A percentile compares a stretch with the other conserved stretches of the same genome.
phyloP scores from a whole-genome alignment of 2,113 vertebrate genomes.

The Poeciliopsis retropinna region DNA sequence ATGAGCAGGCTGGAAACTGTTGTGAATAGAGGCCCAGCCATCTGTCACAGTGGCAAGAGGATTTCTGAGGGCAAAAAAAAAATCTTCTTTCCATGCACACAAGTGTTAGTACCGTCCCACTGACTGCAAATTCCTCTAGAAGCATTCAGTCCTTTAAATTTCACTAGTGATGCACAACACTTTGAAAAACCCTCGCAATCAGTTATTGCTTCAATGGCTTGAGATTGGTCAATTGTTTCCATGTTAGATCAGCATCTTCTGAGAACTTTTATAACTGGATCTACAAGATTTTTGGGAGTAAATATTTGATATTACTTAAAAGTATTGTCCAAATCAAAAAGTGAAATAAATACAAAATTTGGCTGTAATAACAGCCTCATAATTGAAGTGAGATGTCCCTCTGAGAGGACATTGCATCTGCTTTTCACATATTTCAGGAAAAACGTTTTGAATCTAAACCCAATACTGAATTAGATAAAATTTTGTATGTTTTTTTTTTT shows the following conservation, averaged over 20 bases:
- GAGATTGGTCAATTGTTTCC: background rate
- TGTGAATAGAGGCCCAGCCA: conserved; percentile 67
- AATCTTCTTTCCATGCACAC: background rate
- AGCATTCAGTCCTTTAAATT: background rate
- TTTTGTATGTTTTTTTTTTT: too few relatives aligned
- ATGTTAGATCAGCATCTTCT: background rate
- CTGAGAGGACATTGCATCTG: too few relatives aligned
- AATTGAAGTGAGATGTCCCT: too few relatives aligned
- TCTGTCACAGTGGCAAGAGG: conserved; percentile 58
- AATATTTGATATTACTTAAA: background rate
- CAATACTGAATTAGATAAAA: too few relatives aligned
- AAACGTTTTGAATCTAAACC: too few relatives aligned
- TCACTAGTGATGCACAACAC: background rate
- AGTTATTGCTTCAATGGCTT: background rate
- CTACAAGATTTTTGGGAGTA: background rate
- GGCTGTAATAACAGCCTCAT: too few relatives aligned
- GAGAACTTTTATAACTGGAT: background rate
- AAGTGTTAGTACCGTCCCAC: background rate
- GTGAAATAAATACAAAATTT: too few relatives aligned
- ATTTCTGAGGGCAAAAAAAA: conserved; percentile 24
- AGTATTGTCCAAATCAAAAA: background rate
- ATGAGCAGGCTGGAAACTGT: conserved; percentile 59
- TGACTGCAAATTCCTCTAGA: background rate
- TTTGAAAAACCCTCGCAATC: background rate
- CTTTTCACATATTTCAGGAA: too few relatives aligned